Conservation (phyloP, 2,113 vertebrate species). For the Lynx canadensis region DNA sequence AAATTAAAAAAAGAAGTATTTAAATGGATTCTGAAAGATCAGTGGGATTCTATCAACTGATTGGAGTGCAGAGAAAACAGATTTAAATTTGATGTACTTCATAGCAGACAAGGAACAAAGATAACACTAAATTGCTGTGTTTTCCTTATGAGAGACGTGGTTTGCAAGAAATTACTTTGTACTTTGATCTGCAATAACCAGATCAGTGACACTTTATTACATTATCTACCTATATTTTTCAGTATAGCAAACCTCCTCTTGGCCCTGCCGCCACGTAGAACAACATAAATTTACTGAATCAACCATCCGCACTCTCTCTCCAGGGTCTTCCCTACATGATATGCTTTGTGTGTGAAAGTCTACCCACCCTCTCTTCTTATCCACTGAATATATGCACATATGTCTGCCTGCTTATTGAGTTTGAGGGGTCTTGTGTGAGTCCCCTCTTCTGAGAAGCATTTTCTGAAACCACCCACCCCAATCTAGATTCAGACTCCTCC, state of each 20-base stretch:
- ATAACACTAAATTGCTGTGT: not conserved
- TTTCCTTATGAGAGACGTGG: not conserved
- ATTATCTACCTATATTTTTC: not conserved
- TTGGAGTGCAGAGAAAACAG: not conserved
- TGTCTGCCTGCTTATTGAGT: not conserved
- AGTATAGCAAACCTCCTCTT: not conserved
- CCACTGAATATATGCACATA: not conserved
- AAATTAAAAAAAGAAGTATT: not conserved
- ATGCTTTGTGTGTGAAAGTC: not conserved
- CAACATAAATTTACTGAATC: not conserved
- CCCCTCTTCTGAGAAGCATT: not conserved
- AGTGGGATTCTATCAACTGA: not conserved
- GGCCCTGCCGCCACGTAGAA: not conserved
- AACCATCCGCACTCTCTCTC: not conserved
- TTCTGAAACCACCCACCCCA: not conserved
- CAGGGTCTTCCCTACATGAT: not conserved
- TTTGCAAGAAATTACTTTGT: not conserved
- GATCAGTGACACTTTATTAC: not conserved
- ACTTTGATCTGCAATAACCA: not conserved
- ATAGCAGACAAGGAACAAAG: not conserved
- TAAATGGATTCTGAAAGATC: conserved; percentile 3
- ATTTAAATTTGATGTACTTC: conserved; percentile 21
- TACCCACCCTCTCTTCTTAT: not conserved
- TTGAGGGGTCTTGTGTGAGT: not conserved
- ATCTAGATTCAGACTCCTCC: not conserved